A percentile compares a stretch with the other conserved stretches of the same genome.
Conservation (phyloP, 2,888 invertebrate genomes). For the Lacanobia wlatinum region DNA sequence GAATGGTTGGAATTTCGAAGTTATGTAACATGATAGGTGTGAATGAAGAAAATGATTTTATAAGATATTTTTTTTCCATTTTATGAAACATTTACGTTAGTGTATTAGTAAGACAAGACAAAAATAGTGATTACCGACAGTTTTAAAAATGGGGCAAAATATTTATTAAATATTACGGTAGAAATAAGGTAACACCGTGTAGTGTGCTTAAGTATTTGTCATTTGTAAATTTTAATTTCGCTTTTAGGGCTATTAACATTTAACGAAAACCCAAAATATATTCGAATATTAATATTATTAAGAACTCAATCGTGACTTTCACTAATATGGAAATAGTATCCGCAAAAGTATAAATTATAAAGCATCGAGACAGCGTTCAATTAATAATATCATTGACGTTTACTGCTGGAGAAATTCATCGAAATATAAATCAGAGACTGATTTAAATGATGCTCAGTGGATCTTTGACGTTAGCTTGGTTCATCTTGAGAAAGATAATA, state of each 20-base stretch:
- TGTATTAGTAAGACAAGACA: not conserved
- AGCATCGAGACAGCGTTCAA: constrained; percentile 46
- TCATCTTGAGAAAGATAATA: not conserved
- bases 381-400: constrained; percentile 57
- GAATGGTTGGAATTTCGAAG: constrained; percentile 10
- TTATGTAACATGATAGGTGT: not conserved
- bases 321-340: constrained; percentile 51
- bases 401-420: constrained; percentile 59
- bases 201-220: not conserved
- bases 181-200: not conserved
- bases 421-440: constrained; percentile 51
- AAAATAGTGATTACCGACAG: not conserved
- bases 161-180: not conserved
- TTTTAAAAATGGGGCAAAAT: not conserved
- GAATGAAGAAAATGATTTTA: not conserved
- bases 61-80: not conserved
- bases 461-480: constrained; percentile 8
- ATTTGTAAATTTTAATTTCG: not conserved
- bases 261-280: constrained; percentile 5
- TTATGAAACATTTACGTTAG: not conserved
- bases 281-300: constrained; percentile 6
- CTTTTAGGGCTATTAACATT: not conserved
- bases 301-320: constrained; percentile 61
- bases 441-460: constrained; percentile 41
- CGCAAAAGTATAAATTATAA: constrained; percentile 52